Evolutionary conservation across 1,140 invertebrate genomes (phyloP), one percentile per base, ranked within the genome.

Genomic region (Ephestia elutella): DNA sequence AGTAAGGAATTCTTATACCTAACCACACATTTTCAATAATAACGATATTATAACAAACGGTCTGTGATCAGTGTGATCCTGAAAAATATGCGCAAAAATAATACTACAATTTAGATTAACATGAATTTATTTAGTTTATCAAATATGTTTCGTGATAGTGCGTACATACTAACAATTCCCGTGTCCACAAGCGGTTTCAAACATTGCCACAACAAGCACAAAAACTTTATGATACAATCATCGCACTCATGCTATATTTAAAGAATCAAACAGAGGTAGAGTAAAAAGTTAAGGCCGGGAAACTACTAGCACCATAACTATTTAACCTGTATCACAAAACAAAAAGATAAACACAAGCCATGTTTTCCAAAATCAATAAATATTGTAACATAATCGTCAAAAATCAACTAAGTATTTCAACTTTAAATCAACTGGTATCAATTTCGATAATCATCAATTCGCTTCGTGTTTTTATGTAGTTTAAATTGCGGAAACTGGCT

Each of bases 61-160:
- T n/a, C n/a, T n/a, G n/a, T n/a, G n/a, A n/a, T n/a, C n/a, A n/a
- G n/a, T n/a, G n/a, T n/a, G n/a, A n/a, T n/a, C n/a, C n/a, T n/a
- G n/a, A n/a, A n/a, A n/a, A n/a, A n/a, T n/a, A n/a, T n/a, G 5
- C 5, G 5, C 15, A 0, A 59, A 54, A 65, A 71, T 65, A 65
- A 73, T 53, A 69, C 58, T 59, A 18, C 53, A 55, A 57, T 64
- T 55, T 48, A 51, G 56, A 71, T 82, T 87, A 84, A 87, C 81
- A 86, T 87, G 81, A 69, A 74, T 85, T 87, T 87, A 85, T 85
- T 87, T 75, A 80, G 72, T 77, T 81, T 78, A 85, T 79, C 82
- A 85, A 81, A 83, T 78, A 70, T 79, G 75, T 83, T 77, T 78
- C 71, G 80, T 85, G 80, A 78, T 64, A 75, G 80, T 87, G 59